Conservation (phyloP, 2,888 invertebrate species). For the Heteromyza rotundicornis region DNA sequence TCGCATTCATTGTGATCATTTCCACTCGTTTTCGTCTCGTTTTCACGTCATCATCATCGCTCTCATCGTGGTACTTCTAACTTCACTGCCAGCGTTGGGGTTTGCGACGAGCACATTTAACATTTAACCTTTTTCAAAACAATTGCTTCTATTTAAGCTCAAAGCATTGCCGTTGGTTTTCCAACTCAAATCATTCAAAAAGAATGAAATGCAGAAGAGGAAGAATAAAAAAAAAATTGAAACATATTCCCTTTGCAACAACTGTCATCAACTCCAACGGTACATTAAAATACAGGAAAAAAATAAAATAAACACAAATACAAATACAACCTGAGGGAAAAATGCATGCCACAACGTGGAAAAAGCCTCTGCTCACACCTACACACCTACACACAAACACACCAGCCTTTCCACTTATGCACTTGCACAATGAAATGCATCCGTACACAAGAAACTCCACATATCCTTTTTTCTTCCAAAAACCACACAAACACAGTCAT, state of each 20-base stretch:
- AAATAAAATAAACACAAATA: neutral
- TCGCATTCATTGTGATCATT: too few species aligned
- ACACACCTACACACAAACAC: neutral
- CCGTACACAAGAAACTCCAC: neutral
- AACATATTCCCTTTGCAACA: neutral
- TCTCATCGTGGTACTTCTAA: too few species aligned
- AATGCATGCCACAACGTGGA: neutral
- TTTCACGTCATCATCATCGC: too few species aligned
- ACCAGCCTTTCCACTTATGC: neutral
- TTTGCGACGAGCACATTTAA: constrained; percentile 42
- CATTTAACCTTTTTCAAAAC: constrained; percentile 55
- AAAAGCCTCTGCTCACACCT: neutral
- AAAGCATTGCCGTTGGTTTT: neutral
- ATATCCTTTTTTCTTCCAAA: neutral
- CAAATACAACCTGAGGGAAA: neutral
- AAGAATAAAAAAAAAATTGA: neutral
- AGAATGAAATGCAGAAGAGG: neutral
- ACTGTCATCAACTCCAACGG: neutral
- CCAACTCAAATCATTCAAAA: neutral
- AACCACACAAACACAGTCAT: neutral
- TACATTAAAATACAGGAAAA: neutral
- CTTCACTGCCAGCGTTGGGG: too few species aligned
- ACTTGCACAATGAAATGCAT: constrained; percentile 2
- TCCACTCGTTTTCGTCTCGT: too few species aligned
- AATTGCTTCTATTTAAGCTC: constrained; percentile 35